phyloP scores from a whole-genome alignment of 2,888 invertebrate species.

The Pristionchus exspectatus region DNA sequence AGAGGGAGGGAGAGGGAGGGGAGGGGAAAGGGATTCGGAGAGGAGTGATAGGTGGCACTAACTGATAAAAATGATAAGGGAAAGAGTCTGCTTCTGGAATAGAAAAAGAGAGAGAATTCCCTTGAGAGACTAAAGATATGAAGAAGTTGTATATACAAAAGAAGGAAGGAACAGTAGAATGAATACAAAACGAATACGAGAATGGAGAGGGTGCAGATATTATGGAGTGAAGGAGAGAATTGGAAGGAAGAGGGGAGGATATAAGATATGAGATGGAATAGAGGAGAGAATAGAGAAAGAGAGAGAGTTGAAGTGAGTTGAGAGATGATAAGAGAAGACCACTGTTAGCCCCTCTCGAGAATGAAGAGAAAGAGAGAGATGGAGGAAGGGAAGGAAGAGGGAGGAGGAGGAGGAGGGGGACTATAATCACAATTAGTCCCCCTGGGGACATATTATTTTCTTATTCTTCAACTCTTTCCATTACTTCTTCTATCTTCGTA shows the following conservation, averaged over 20 bases:
- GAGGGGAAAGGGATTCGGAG: background rate
- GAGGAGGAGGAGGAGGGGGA: background rate
- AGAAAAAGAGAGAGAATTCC: no score
- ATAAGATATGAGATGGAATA: background rate
- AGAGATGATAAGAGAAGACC: conserved; percentile 29
- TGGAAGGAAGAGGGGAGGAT: background rate
- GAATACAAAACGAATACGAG: background rate
- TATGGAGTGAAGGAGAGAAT: no score
- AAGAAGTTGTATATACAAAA: background rate
- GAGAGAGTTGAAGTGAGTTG: conserved; percentile 5
- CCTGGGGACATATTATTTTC: background rate
- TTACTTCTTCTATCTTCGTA: background rate
- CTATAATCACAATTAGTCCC: background rate
- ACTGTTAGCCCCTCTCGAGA: background rate
- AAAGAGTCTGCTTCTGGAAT: background rate
- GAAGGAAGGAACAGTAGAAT: background rate
- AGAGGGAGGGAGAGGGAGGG: background rate
- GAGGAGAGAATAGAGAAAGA: background rate
- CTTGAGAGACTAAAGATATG: no score
- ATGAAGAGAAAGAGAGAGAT: background rate
- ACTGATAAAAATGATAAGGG: conserved; percentile 16
- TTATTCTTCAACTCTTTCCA: conserved; percentile 8
- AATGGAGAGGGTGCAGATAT: conserved; percentile 20
- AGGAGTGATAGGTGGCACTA: conserved; percentile 19
- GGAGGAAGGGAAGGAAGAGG: background rate